phyloP scores from a whole-genome alignment of 1,140 invertebrate species.

The Apis florea region DNA sequence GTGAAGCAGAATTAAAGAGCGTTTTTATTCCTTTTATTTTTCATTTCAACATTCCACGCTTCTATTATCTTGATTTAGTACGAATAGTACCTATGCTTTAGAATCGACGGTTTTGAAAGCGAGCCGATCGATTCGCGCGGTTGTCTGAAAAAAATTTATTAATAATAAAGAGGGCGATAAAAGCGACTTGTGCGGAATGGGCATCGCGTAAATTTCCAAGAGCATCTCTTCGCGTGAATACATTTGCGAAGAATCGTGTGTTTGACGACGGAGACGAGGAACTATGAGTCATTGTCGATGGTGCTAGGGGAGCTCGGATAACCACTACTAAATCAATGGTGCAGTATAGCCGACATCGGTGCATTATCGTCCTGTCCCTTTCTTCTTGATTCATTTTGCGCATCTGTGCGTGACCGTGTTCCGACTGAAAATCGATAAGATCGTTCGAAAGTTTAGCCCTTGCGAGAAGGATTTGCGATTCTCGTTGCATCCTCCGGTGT shows the following conservation, averaged over 20 bases:
- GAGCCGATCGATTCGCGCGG: not conserved
- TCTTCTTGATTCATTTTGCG: slow-evolving; percentile 56
- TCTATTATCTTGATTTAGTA: not conserved
- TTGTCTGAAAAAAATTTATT: not conserved
- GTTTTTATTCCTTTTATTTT: too few species aligned
- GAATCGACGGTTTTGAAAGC: not conserved
- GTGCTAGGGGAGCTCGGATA: slow-evolving; percentile 31
- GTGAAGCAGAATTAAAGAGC: too few species aligned
- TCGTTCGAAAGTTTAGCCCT: slow-evolving; percentile 37
- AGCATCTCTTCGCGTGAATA: slow-evolving; percentile 16
- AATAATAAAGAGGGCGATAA: not conserved
- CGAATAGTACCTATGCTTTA: not conserved
- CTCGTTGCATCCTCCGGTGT: not conserved
- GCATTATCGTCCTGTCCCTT: slow-evolving; percentile 55
- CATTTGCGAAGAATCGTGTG: slow-evolving; percentile 28
- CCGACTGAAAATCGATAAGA: slow-evolving; percentile 50
- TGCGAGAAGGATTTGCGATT: slow-evolving; percentile 6
- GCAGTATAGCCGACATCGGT: slow-evolving; percentile 39
- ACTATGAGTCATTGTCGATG: slow-evolving; percentile 56
- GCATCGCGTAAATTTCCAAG: slow-evolving; percentile 6
- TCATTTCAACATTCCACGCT: too few species aligned
- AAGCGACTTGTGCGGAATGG: not conserved
- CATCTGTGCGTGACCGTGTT: slow-evolving; percentile 60
- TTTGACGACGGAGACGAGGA: slow-evolving; percentile 38
- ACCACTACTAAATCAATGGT: slow-evolving; percentile 53